Conservation (phyloP, 2,797 vertebrate species). For the Acrocephalus scirpaceus region DNA sequence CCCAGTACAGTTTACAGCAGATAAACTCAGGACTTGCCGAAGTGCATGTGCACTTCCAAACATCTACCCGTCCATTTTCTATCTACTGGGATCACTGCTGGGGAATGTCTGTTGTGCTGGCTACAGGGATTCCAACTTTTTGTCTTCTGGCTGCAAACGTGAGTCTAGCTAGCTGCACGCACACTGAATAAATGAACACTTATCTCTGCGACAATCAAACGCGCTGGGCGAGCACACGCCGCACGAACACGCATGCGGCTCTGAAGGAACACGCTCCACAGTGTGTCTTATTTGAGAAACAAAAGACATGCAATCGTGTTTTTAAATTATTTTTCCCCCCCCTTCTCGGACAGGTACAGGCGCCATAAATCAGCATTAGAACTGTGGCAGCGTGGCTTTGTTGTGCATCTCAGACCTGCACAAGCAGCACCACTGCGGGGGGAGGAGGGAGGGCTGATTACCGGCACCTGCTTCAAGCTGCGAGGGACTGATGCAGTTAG, state of each 20-base stretch:
- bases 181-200: not conserved
- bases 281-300: not conserved
- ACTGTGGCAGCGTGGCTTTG: not conserved
- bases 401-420: not conserved
- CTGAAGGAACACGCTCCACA: not conserved
- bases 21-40: not conserved
- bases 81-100: not conserved
- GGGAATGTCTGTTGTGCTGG: not conserved
- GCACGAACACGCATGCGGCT: not conserved
- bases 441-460: not conserved
- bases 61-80: not conserved
- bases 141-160: not conserved
- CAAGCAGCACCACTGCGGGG: accelerated
- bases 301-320: not conserved
- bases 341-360: not conserved
- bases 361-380: not conserved
- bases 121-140: not conserved
- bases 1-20: not conserved
- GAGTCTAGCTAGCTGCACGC: not conserved
- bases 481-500: not conserved
- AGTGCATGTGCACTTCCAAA: not conserved
- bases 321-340: not conserved
- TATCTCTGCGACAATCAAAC: not conserved
- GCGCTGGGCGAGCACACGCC: not conserved
- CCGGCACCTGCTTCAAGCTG: conserved; percentile 25